Evolutionary conservation across 2,888 invertebrate genomes (phyloP).

Genomic region (Hirtodrosophila trivittata): DNA sequence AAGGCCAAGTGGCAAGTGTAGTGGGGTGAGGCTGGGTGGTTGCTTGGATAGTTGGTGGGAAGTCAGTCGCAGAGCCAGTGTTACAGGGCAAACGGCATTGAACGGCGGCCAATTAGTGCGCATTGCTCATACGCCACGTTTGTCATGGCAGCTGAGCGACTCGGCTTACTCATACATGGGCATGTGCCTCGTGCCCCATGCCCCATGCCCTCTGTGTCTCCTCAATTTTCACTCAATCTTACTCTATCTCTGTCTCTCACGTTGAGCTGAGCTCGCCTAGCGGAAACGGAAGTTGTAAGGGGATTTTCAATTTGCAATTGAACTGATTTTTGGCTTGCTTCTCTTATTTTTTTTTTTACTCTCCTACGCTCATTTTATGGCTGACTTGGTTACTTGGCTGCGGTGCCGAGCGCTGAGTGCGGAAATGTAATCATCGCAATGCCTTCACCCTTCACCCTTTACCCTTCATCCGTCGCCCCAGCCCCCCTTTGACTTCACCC

Average conservation of each 20-base stretch:
- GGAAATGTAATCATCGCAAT: slow-evolving; percentile 80
- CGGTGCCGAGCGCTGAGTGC: slow-evolving; percentile 51
- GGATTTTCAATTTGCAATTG: slow-evolving; percentile 80
- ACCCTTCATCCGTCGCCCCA: slow-evolving; percentile 8
- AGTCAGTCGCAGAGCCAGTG: slow-evolving; percentile 23
- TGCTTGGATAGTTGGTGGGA: slow-evolving; percentile 7
- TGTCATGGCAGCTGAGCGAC: slow-evolving; percentile 66
- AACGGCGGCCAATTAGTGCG: slow-evolving; percentile 75
- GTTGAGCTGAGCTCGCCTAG: slow-evolving; percentile 36
- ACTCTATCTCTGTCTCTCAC: slow-evolving; percentile 2
- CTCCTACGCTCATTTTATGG: slow-evolving; percentile 74
- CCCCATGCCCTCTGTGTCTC: no score
- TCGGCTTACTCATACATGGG: slow-evolving; percentile 15
- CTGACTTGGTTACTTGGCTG: slow-evolving; percentile 73
- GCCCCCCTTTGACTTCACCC: background rate
- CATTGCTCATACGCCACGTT: slow-evolving; percentile 81
- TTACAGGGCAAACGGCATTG: slow-evolving; percentile 48
- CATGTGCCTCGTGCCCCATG: slow-evolving; percentile 1
- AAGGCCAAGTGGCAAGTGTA: slow-evolving; percentile 32
- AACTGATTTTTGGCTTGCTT: slow-evolving; percentile 77
- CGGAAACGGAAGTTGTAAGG: slow-evolving; percentile 79
- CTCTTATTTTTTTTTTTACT: slow-evolving; percentile 11
- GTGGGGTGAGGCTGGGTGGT: background rate
- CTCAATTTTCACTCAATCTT: slow-evolving; percentile 1
- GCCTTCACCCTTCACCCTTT: slow-evolving; percentile 27